Evolutionary conservation across 1,140 invertebrate genomes (phyloP).

Genomic region (Platyscapa corneri): DNA sequence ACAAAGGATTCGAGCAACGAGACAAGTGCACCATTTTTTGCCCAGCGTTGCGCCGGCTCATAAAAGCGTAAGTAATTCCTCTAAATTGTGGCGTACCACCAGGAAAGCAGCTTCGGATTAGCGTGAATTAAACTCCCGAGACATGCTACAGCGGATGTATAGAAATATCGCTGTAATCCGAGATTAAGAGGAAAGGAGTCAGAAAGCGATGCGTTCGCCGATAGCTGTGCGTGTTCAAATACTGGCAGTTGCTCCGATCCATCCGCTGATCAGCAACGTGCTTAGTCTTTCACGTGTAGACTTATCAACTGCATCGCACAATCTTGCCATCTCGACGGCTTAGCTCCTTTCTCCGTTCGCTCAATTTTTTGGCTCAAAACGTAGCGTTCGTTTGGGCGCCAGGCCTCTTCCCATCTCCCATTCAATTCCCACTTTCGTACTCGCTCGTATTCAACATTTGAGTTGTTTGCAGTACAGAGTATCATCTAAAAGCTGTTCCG

Average conservation of each 20-base stretch:
- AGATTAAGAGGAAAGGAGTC: not conserved
- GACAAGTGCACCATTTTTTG: not conserved
- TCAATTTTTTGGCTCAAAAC: not conserved
- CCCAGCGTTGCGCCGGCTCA: not conserved
- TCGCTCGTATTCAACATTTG: not conserved
- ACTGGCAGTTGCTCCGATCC: not conserved
- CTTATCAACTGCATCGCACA: not conserved
- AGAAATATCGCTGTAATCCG: no score
- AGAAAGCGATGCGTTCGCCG: not conserved
- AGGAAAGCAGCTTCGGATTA: no score
- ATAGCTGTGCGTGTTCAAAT: not conserved
- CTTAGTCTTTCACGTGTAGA: not conserved
- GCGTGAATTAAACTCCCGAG: not conserved
- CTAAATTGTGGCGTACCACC: no score
- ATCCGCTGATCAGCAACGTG: not conserved
- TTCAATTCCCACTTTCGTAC: no score
- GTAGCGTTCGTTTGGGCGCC: no score
- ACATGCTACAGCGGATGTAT: no score
- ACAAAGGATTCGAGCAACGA: no score
- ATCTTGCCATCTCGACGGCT: not conserved
- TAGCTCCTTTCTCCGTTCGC: not conserved
- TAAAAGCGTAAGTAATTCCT: no score
- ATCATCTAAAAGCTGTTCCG: not conserved
- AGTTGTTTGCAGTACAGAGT: not conserved
- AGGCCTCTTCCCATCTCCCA: no score